These are phyloP conservation scores for Hydropotes inermis DNA, from an alignment of 2,113 vertebrate species.

Conservation along the genomic window DNA sequence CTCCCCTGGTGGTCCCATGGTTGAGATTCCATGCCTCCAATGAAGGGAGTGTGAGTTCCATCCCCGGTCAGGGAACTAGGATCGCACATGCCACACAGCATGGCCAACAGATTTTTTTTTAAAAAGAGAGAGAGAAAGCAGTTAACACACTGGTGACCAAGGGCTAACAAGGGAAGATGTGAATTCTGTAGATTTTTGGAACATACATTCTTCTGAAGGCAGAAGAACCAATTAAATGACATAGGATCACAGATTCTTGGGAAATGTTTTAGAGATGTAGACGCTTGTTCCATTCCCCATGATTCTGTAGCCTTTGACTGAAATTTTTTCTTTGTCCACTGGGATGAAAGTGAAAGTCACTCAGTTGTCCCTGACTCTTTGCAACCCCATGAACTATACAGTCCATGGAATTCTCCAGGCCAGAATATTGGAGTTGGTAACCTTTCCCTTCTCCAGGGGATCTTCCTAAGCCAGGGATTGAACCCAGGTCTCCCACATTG, in stretches of 20 bases:
- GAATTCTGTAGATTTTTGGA: neutral
- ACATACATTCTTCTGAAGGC: neutral
- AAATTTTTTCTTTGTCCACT: neutral
- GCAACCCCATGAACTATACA: neutral
- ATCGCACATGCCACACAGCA: neutral
- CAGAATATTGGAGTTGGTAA: neutral
- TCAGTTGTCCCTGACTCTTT: neutral
- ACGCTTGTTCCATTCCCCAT: neutral
- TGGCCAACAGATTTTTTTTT: neutral
- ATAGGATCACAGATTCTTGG: neutral
- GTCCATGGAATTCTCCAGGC: neutral
- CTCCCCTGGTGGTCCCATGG: neutral
- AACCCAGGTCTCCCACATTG: neutral
- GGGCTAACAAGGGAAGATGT: neutral
- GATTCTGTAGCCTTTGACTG: neutral
- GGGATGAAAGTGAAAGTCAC: neutral
- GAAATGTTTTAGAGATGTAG: neutral
- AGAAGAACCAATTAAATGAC: neutral
- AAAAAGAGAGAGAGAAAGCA: neutral
- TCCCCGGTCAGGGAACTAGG: neutral
- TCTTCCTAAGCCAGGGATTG: neutral
- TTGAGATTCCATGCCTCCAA: neutral
- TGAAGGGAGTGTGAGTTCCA: rapidly evolving
- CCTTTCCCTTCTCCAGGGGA: neutral
- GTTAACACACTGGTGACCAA: neutral